Evolutionary conservation across 1,140 invertebrate species (phyloP).

Genomic region (Nasonia longicornis): DNA sequence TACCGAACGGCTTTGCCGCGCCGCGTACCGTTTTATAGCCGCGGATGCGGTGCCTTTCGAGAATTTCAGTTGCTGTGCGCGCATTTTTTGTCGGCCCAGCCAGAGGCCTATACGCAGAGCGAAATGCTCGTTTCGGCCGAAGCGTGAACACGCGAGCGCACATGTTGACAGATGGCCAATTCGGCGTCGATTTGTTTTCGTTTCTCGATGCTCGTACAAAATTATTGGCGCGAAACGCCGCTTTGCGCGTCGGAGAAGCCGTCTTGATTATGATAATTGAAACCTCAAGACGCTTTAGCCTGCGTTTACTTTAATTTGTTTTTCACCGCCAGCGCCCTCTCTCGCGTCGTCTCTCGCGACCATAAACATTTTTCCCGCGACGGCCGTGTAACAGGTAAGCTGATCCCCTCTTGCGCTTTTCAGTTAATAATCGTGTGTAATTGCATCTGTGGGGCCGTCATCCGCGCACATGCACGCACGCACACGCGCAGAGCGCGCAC

Average conservation of each 20-base stretch:
- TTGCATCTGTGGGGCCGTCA: slow-evolving; percentile 38
- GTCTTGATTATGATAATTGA: background rate
- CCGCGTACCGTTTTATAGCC: slow-evolving; percentile 29
- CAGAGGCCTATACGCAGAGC: too few relatives aligned
- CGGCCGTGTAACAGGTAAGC: slow-evolving; percentile 21
- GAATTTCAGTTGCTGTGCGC: background rate
- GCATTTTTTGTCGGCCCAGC: background rate
- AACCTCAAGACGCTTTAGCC: slow-evolving; percentile 40
- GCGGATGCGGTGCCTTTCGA: slow-evolving; percentile 28
- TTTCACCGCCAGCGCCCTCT: background rate
- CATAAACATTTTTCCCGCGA: slow-evolving; percentile 45
- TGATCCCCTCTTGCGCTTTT: slow-evolving; percentile 30
- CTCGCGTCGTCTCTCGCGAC: background rate
- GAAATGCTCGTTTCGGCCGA: background rate
- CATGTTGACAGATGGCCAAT: slow-evolving; percentile 57
- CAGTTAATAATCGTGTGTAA: slow-evolving; percentile 47
- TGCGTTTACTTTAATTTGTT: slow-evolving; percentile 37
- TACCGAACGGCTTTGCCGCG: slow-evolving; percentile 41
- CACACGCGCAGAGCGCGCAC: background rate
- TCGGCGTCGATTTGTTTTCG: slow-evolving; percentile 42
- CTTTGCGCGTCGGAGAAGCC: too few relatives aligned
- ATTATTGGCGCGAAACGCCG: too few relatives aligned
- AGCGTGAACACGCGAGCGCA: slow-evolving; percentile 48
- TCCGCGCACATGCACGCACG: background rate
- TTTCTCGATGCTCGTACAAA: background rate